These are phyloP conservation scores for Crax fasciolata DNA, from an alignment of 2,797 vertebrate genomes.

Conservation along the genomic window DNA sequence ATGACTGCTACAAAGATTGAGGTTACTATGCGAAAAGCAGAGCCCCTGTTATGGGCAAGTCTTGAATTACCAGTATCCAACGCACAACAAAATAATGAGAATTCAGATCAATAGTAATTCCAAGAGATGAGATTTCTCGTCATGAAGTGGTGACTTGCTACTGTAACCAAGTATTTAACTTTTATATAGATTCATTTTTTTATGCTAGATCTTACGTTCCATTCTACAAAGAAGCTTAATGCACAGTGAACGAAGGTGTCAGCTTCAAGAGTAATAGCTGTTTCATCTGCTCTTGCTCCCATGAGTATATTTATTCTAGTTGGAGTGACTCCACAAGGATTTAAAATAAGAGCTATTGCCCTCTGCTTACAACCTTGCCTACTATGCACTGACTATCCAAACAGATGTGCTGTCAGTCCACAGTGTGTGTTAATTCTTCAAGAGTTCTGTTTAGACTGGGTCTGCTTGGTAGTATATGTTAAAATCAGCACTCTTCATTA, in stretches of 20 bases:
- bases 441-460: neutral
- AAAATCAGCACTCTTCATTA: neutral
- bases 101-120: constrained; percentile 62
- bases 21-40: constrained; percentile 93
- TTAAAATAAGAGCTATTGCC: neutral
- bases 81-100: constrained; percentile 65
- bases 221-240: neutral
- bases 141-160: constrained; percentile 78
- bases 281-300: constrained; percentile 46
- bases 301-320: neutral
- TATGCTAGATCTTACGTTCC: constrained; percentile 51
- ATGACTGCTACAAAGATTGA: constrained; percentile 97
- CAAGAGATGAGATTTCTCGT: constrained; percentile 12
- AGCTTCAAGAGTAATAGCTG: neutral
- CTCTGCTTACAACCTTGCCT: neutral
- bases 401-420: neutral
- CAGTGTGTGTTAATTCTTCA: neutral
- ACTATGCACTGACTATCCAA: neutral
- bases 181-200: constrained; percentile 36
- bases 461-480: neutral
- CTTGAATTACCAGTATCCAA: constrained; percentile 90
- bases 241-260: constrained; percentile 18
- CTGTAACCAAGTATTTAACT: constrained; percentile 72
- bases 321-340: neutral
- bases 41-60: constrained; percentile 93